Evolutionary conservation across 2,888 invertebrate genomes (phyloP), one percentile per base, ranked within the genome.

Genomic region (Meiosimyza decipiens): DNA sequence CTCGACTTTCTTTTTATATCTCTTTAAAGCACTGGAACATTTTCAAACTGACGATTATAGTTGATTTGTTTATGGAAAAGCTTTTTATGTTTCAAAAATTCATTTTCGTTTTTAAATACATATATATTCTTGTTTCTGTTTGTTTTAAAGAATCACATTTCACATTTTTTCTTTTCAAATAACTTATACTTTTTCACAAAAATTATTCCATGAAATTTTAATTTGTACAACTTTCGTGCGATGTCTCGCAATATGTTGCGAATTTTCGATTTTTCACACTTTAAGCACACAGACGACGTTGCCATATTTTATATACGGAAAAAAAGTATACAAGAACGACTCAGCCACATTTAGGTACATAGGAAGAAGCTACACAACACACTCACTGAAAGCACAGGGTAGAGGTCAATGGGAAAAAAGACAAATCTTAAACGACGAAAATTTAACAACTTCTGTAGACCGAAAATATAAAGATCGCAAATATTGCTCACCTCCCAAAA

Each of bases 401-500:
- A 65, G 51, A 65, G 59, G 51, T 65, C 65, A 71, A 71, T 64
- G 64, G 64, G 57, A 64, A 64, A 33, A 51, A 47, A 62, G 62
- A 63, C 70, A 62, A 70, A 50, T 59, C 50, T 69, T 49, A 15
- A 60, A 51, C 68, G 15, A 18, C 47, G 28, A 67, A 15, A 60
- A 69, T 69, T 69, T 69, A 60, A 69, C 69, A 69, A 69, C 60
- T 15, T 60, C 13, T 60, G 40, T 40, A 54, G 18, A 18, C 16
- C 54, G 52, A 15, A 50, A 49, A 9, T 15, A 49, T 2, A 49
- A 49, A 12, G 5, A 54, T 12, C 6, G 15, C 47, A 12, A 50
- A 55, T 33, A 67, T 18, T 7, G 64, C 74, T 74, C 72, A 74
- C 74, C 74, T 74, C 69, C 69, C 74, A 71, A 69, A 69, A 67